Percentiles rank a stretch among this genome's conserved stretches.
Conservation (phyloP, 1,140 invertebrate genomes). For the Plodia interpunctella region DNA sequence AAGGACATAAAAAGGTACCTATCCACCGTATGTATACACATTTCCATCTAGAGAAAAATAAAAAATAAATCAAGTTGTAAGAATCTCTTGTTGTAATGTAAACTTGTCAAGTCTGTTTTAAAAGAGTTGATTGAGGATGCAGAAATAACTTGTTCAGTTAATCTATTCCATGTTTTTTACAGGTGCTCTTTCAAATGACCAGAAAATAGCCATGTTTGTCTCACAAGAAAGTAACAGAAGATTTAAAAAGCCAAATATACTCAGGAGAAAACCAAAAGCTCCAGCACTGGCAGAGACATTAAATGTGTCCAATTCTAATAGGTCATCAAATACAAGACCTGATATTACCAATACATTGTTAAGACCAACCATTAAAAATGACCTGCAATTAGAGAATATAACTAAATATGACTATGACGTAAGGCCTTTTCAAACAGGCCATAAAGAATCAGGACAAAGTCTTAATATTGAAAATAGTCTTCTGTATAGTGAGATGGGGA, state of each 20-base stretch:
- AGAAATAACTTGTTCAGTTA: background rate
- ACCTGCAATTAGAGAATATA: conserved; percentile 19
- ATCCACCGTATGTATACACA: too few relatives aligned
- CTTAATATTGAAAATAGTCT: background rate
- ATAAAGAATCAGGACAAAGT: conserved; percentile 8
- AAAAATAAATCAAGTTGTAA: too few relatives aligned
- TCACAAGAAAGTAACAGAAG: conserved; percentile 51
- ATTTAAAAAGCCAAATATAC: conserved; percentile 63
- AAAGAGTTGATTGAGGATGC: too few relatives aligned
- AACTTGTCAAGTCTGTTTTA: too few relatives aligned
- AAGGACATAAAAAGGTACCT: too few relatives aligned
- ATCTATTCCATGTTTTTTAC: background rate
- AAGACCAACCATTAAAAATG: conserved; percentile 22
- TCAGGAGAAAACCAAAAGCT: conserved; percentile 45
- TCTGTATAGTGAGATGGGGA: background rate
- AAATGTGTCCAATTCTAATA: conserved; percentile 15
- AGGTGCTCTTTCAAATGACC: background rate
- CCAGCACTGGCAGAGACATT: conserved; percentile 1
- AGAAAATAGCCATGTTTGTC: conserved; percentile 43
- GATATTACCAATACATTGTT: conserved; percentile 11
- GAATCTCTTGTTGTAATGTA: too few relatives aligned
- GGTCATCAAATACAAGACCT: conserved; percentile 29
- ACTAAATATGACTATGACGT: conserved; percentile 10
- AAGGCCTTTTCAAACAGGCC: background rate
- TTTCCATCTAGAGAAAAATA: too few relatives aligned